A percentile compares a stretch with the other conserved stretches of the same genome.
Evolutionary conservation across 2,888 invertebrate species (phyloP).

Genomic region (Dryomyza anilis): DNA sequence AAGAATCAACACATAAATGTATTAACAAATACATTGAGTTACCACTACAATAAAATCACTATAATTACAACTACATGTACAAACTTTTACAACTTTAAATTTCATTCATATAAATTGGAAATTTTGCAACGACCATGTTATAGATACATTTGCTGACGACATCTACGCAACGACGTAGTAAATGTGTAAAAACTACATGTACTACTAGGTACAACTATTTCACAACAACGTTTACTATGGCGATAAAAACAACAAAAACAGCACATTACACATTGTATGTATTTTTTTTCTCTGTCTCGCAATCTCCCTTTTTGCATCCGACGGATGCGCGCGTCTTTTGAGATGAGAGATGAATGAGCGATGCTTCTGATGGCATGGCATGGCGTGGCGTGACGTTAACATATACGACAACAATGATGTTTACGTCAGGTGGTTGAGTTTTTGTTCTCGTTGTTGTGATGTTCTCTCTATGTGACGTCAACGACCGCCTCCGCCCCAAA

Average conservation of each 20-base stretch:
- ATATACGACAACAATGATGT: background rate
- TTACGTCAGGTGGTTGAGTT: background rate
- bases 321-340: background rate
- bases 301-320: background rate
- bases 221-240: background rate
- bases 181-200: background rate
- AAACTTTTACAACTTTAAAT: constrained; percentile 14
- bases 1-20: too few relatives aligned
- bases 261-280: background rate
- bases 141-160: too few relatives aligned
- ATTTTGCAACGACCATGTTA: background rate
- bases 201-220: background rate
- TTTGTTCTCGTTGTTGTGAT: background rate
- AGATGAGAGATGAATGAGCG: background rate
- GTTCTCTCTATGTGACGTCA: background rate
- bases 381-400: background rate
- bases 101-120: background rate
- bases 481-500: too few relatives aligned
- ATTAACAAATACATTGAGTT: too few relatives aligned
- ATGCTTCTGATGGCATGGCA: background rate
- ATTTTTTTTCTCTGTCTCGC: too few relatives aligned
- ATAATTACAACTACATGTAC: background rate
- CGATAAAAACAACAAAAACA: background rate
- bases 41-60: background rate
- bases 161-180: background rate